phyloP scores from a whole-genome alignment of 2,797 vertebrate genomes.

The Echiichthys vipera region DNA sequence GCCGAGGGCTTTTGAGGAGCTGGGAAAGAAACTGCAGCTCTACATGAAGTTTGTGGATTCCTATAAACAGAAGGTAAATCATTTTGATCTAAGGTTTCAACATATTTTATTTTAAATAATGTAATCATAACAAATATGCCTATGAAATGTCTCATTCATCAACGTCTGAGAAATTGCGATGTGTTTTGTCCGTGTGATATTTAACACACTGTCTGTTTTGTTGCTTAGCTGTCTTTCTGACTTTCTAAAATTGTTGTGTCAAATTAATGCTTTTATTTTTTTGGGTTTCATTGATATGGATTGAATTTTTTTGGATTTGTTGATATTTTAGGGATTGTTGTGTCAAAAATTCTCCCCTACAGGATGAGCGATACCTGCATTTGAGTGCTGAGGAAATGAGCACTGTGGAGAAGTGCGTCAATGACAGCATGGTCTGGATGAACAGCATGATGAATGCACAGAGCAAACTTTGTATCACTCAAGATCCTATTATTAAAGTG shows the following conservation, averaged over 20 bases:
- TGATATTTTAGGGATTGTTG: not conserved
- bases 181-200: not conserved
- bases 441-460: constrained; percentile 94
- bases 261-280: not conserved
- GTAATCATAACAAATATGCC: not conserved
- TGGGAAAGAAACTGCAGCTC: constrained; percentile 93
- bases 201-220: not conserved
- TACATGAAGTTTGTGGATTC: constrained; percentile 93
- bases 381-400: constrained; percentile 89
- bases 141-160: not conserved
- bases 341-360: constrained; percentile 11
- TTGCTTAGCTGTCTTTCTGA: not conserved
- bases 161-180: not conserved
- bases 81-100: not conserved
- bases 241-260: not conserved
- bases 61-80: constrained; percentile 91
- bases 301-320: not conserved
- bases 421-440: constrained; percentile 92
- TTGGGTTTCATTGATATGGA: not conserved
- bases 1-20: constrained; percentile 92
- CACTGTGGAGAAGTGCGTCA: constrained; percentile 89
- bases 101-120: not conserved
- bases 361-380: constrained; percentile 93
- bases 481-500: constrained; percentile 93
- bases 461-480: constrained; percentile 89